phyloP scores from a whole-genome alignment of 2,888 invertebrate genomes.

The Caenorhabditis macrosperma region DNA sequence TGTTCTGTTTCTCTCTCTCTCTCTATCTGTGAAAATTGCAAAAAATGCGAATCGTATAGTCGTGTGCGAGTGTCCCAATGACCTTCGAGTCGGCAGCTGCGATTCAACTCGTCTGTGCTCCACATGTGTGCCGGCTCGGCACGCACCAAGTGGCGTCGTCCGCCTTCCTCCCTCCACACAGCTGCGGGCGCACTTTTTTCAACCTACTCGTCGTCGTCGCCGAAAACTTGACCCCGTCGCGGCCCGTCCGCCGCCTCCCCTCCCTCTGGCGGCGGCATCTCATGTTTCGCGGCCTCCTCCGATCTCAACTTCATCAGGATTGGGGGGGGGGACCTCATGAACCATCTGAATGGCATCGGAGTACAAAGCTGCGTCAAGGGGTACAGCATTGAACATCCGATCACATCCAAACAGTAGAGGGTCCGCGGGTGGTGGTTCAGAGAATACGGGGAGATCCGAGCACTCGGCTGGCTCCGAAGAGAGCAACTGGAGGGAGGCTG shows the following conservation, averaged over 20 bases:
- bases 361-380: conserved; percentile 34
- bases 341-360: conserved; percentile 54
- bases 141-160: conserved; percentile 8
- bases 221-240: conserved; percentile 14
- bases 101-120: background rate
- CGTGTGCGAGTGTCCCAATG: conserved; percentile 7
- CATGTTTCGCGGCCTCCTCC: background rate
- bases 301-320: background rate
- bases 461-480: background rate
- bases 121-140: conserved; percentile 13
- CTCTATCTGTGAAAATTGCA: background rate
- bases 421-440: too few species aligned
- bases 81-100: conserved; percentile 47
- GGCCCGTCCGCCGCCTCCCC: background rate
- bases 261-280: conserved; percentile 1
- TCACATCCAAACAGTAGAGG: conserved; percentile 27
- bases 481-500: background rate
- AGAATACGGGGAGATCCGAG: background rate
- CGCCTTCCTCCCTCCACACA: conserved; percentile 1
- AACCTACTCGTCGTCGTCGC: background rate
- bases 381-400: conserved; percentile 41
- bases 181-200: conserved; percentile 29
- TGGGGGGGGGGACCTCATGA: background rate
- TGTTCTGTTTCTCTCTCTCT: background rate
- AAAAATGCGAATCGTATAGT: conserved; percentile 26